Percentiles rank a stretch among this genome's conserved stretches.
These are phyloP conservation scores for Tricholaema leucomelas DNA, from an alignment of 2,113 vertebrate species.

Conservation along the genomic window DNA sequence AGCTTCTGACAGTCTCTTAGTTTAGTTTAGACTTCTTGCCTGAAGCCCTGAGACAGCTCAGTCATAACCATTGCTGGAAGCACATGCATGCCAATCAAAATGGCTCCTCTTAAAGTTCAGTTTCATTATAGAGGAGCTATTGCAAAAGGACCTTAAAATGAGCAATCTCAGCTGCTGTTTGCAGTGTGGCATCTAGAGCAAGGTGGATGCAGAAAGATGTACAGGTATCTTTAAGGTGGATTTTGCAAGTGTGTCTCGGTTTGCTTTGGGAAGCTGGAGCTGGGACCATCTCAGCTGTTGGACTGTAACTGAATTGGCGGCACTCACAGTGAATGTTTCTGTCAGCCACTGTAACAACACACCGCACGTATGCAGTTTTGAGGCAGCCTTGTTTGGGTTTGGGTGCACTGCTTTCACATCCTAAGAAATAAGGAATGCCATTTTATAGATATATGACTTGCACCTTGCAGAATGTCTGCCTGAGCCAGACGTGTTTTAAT, in stretches of 20 bases:
- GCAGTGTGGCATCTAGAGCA: background rate
- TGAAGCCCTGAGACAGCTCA: background rate
- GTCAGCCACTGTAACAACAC: background rate
- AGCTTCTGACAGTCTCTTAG: background rate
- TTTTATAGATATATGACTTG: background rate
- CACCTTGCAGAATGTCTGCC: background rate
- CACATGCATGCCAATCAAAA: background rate
- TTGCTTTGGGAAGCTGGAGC: background rate
- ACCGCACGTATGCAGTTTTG: background rate
- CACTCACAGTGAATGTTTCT: background rate
- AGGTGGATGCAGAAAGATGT: background rate
- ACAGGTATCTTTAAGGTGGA: background rate
- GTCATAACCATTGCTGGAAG: background rate
- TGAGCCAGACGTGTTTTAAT: background rate
- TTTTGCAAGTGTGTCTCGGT: background rate
- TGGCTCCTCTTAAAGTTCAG: background rate
- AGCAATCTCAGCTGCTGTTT: background rate
- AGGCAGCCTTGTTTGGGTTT: background rate
- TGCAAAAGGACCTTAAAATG: background rate
- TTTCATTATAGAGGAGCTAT: background rate
- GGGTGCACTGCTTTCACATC: background rate
- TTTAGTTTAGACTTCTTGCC: background rate
- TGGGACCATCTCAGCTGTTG: background rate
- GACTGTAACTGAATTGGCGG: background rate
- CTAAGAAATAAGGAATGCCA: background rate